These are phyloP conservation scores for Hassar affinis DNA, from an alignment of 2,113 vertebrate genomes.

Conservation along the genomic window DNA sequence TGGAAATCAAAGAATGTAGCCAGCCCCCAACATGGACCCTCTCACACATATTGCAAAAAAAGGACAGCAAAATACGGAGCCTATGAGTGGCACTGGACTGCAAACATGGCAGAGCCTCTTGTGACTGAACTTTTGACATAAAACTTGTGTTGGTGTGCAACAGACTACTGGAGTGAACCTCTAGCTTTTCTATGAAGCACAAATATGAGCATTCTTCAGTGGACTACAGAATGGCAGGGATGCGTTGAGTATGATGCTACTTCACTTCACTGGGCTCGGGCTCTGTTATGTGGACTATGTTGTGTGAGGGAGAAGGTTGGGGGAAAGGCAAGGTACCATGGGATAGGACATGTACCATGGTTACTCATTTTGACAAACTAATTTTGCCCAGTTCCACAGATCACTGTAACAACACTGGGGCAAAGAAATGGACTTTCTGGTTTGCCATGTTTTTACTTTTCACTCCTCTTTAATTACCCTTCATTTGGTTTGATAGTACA, in stretches of 20 bases:
- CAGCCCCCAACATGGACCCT: conserved; percentile 79
- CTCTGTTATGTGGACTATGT: conserved; percentile 39
- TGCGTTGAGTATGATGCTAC: conserved; percentile 64
- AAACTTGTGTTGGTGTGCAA: conserved; percentile 20
- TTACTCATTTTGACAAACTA: conserved; percentile 36
- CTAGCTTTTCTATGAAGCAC: conserved; percentile 37
- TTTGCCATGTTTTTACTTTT: conserved; percentile 59
- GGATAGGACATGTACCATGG: conserved; percentile 46
- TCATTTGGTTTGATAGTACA: conserved; percentile 62
- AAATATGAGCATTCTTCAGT: conserved; percentile 43
- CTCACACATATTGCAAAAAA: conserved; percentile 74
- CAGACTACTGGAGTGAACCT: conserved; percentile 42
- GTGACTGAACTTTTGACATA: conserved; percentile 24
- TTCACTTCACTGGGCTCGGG: conserved; percentile 51
- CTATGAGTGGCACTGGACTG: conserved; percentile 35
- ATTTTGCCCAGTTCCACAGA: conserved; percentile 31
- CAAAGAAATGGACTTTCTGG: conserved; percentile 55
- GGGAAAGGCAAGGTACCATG: conserved; percentile 42
- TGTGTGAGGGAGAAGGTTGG: conserved; percentile 37
- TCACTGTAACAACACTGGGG: conserved; percentile 55
- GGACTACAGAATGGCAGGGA: conserved; percentile 64
- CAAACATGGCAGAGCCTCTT: conserved; percentile 40
- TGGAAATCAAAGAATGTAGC: conserved; percentile 86
- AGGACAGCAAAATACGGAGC: conserved; percentile 41
- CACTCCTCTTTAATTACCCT: conserved; percentile 41